These are phyloP conservation scores for Alcis repandata DNA, from an alignment of 2,888 invertebrate genomes.

Conservation along the genomic window DNA sequence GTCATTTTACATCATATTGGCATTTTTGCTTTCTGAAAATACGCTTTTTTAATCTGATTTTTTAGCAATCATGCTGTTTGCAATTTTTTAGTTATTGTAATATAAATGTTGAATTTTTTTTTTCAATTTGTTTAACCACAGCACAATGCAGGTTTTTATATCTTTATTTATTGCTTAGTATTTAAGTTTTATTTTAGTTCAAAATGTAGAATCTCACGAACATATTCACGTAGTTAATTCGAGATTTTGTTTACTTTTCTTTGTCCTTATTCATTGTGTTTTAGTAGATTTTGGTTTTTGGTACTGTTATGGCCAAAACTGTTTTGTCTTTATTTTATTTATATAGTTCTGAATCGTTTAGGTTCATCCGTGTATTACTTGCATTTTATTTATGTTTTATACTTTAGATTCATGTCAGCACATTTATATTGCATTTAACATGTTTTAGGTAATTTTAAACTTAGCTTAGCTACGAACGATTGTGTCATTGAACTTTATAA, in stretches of 20 bases:
- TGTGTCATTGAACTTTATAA: slow-evolving; percentile 45
- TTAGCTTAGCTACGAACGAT: slow-evolving; percentile 52
- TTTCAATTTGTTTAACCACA: slow-evolving; percentile 49
- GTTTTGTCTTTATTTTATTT: slow-evolving; percentile 2
- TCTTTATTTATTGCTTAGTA: slow-evolving; percentile 59
- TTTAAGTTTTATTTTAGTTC: slow-evolving; percentile 60
- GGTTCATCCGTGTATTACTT: slow-evolving; percentile 31
- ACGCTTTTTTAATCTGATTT: background rate
- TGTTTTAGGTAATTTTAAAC: slow-evolving; percentile 53
- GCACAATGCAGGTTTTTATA: slow-evolving; percentile 68
- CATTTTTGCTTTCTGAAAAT: slow-evolving; percentile 19
- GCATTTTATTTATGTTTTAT: slow-evolving; percentile 47
- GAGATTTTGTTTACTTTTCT: slow-evolving; percentile 31
- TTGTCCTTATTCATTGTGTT: background rate
- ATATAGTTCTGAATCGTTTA: slow-evolving; percentile 12
- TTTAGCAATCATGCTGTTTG: background rate
- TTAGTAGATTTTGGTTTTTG: background rate
- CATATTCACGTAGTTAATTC: slow-evolving; percentile 45
- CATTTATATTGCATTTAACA: slow-evolving; percentile 76
- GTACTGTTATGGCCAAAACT: slow-evolving; percentile 28
- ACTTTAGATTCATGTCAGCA: slow-evolving; percentile 60
- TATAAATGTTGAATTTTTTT: background rate
- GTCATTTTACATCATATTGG: slow-evolving; percentile 61
- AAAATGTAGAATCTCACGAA: slow-evolving; percentile 74
- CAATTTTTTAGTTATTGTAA: slow-evolving; percentile 6